Percentiles rank a stretch among this genome's conserved stretches.
phyloP scores from a whole-genome alignment of 2,888 invertebrate species.

The Dicyrtomina minuta region DNA sequence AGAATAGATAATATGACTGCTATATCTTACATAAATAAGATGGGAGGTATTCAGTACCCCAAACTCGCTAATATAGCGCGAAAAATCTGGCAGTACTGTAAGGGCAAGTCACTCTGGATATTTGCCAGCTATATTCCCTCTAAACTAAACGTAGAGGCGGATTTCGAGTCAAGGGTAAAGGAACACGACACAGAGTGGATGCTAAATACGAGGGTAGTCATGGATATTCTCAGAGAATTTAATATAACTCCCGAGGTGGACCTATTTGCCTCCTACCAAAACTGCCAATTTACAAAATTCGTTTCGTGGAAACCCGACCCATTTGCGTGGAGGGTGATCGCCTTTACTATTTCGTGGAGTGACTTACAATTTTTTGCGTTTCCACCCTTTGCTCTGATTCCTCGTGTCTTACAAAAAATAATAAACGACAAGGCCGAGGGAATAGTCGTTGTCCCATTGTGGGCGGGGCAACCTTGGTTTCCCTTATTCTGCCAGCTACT shows the following conservation, averaged over 20 bases:
- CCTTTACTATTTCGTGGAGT: conserved; percentile 1
- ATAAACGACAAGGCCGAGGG: conserved; percentile 6
- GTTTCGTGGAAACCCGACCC: conserved; percentile 18
- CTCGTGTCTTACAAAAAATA: conserved; percentile 19
- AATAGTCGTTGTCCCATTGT: conserved; percentile 10
- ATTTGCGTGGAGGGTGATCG: neutral
- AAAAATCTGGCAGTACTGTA: conserved; percentile 33
- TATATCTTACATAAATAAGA: no score
- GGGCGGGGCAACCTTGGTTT: conserved; percentile 22
- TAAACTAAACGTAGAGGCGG: no score
- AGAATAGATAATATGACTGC: conserved; percentile 37
- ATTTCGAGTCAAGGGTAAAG: no score
- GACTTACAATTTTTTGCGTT: conserved; percentile 9
- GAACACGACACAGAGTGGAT: no score
- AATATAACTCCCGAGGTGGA: conserved; percentile 3
- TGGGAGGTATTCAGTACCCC: no score
- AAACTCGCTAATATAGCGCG: conserved; percentile 21
- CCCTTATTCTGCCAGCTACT: neutral
- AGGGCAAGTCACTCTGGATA: no score
- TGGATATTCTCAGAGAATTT: neutral
- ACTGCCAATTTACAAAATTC: neutral
- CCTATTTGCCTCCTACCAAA: neutral
- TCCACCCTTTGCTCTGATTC: no score
- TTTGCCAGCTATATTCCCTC: no score
- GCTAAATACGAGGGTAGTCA: neutral